Evolutionary conservation across 2,113 vertebrate genomes (phyloP), one percentile per base, ranked within the genome.

Genomic region (Hippopotamus amphibius): DNA sequence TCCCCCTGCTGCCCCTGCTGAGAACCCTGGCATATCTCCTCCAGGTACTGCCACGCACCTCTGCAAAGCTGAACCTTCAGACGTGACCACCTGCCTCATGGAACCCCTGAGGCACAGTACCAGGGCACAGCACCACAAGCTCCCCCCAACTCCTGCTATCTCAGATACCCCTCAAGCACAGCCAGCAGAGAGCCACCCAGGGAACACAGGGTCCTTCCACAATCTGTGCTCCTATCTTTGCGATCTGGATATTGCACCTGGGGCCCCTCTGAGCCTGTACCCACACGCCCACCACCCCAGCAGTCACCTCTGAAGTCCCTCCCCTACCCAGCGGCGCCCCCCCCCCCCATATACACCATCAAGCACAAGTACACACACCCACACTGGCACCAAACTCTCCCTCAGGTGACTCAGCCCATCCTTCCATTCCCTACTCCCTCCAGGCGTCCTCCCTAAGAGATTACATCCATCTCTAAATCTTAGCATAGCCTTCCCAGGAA

Each of bases 1-100:
- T 87, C 77, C 48, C 85, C 9, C 41, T 93, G 76, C 59, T 96
- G 87, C 48, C 53, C 88, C 77, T 91, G 91, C 93, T 96, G 74
- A 96, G 96, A 96, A 71, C 79, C 53, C 53, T 37, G 84, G 95
- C 74, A 87, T 22, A 69, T 76, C 53, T 97, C 74, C n/a, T 76
- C 30, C 24, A 87, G 53, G 93, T 80, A 77, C 74, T 80, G 50
- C 22, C 66, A 79, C 41, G 30, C 24, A 24, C 10, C n/a, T 46
- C 53, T 71, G 30, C 26, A 82, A 66, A 69, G 43, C 66, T 28
- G 65, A 86, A 84, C 77, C 79, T 95, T 96, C 28, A 17, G 24
- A 79, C 1, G 2, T 10, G 21, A 41, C 28, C 55, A 46, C 61
- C 59, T 53, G 88, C 26, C 61, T 93, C 24, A 26, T 28, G 59